Evolutionary conservation across 2,797 vertebrate genomes (phyloP).

Genomic region (Microctenopoma steveboyesi): DNA sequence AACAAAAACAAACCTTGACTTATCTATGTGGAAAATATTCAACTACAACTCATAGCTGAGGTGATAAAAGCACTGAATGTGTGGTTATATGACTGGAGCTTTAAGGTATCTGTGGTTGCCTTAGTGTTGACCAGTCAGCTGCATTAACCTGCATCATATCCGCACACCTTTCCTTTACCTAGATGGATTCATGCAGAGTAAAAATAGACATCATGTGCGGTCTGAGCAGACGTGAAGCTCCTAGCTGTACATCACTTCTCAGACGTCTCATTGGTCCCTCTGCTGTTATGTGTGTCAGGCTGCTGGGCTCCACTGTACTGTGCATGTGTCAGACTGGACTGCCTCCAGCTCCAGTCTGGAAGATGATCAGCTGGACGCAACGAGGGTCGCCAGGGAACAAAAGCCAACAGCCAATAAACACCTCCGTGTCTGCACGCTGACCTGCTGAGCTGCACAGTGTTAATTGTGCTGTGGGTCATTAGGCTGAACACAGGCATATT

Average conservation of each 20-base stretch:
- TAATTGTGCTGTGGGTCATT: conserved; percentile 79
- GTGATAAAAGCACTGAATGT: conserved; percentile 33
- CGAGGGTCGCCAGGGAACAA: conserved; percentile 40
- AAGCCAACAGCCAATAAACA: conserved; percentile 78
- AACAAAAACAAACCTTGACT: conserved; percentile 18
- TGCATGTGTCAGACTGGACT: conserved; percentile 74
- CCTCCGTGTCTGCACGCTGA: conserved; percentile 49
- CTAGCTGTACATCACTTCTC: background rate
- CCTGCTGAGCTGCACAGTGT: conserved; percentile 72
- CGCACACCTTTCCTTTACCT: conserved; percentile 1
- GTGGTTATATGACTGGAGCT: conserved; percentile 50
- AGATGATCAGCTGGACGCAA: conserved; percentile 71
- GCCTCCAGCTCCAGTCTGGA: conserved; percentile 73
- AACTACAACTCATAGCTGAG: conserved; percentile 24
- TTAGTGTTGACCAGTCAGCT: conserved; percentile 33
- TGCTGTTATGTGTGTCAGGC: conserved; percentile 64
- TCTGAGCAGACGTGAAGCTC: conserved; percentile 14
- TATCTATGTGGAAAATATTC: conserved; percentile 35
- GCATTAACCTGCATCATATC: background rate
- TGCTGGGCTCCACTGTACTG: conserved; percentile 48
- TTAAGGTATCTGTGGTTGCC: conserved; percentile 32
- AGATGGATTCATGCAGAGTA: background rate
- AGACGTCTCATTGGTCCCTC: conserved; percentile 29
- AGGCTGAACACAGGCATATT: conserved; percentile 70
- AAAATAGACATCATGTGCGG: too few relatives aligned